Evolutionary conservation across 2,888 invertebrate genomes (phyloP), one percentile per base, ranked within the genome.

Genomic region (Drosophila gaucha): DNA sequence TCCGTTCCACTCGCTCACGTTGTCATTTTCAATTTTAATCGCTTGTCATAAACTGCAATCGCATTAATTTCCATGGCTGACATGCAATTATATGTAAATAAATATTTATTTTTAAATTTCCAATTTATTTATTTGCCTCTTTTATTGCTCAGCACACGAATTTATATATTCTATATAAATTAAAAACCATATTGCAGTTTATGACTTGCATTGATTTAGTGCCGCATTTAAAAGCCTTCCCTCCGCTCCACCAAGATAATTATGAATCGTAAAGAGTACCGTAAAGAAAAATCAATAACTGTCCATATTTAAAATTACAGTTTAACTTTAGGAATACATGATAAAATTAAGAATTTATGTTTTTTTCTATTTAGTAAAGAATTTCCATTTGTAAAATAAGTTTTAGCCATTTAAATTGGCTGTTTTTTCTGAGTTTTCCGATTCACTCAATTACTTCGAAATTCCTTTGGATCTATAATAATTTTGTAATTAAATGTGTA

Each of bases 11-110:
- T 54, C 51, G 44, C 10, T 46, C 38, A 33, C 36, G 63, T 60
- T 68, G 52, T 70, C 54, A 67, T 65, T 75, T 73, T 74, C 43
- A 72, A 73, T 66, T 85, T 83, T 85, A 83, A 83, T 83, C 87
- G 82, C 70, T 85, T 87, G 82, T 87, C 82, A 83, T 83, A 83
- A 87, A 80, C 73, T 85, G 87, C 82, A 85, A 83, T 83, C 85
- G 87, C 73, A 83, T 83, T 85, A 71, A 83, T 87, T 85, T 69
- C 54, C 60, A 72, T 62, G 52, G 46, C 59, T 66, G 85, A 78
- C 82, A 85, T 56, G 68, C 78, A 83, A 87, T 83, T 83, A 87
- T 71, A 78, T 80, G 67, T 70, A 73, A 70, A 82, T 82, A 82
- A 86, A 87, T 80, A 86, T 85, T 82, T 82, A 84, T 84, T 86